Percentiles rank a stretch among this genome's conserved stretches.
These are phyloP conservation scores for Fragum whitleyi DNA, from an alignment of 2,888 invertebrate genomes.

Conservation along the genomic window DNA sequence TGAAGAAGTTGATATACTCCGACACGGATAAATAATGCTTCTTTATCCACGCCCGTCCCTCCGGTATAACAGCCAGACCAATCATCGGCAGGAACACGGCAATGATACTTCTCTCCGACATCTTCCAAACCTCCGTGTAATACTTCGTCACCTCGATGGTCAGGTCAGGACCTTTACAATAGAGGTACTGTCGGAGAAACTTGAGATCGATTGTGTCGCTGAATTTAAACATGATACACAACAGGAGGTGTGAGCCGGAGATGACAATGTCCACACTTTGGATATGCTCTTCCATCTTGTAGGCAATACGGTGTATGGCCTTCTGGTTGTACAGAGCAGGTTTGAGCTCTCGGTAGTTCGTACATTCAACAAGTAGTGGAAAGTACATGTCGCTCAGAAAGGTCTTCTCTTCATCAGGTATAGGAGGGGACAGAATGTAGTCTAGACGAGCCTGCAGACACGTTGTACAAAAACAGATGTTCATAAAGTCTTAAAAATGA, in stretches of 20 bases:
- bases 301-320: slow-evolving; percentile 62
- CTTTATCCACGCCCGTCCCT: slow-evolving; percentile 75
- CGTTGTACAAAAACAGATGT: no score
- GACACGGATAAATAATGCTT: slow-evolving; percentile 67
- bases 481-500: no score
- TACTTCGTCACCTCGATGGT: slow-evolving; percentile 66
- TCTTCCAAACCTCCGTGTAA: slow-evolving; percentile 54
- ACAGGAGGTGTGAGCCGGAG: slow-evolving; percentile 56
- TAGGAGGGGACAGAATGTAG: slow-evolving; percentile 44
- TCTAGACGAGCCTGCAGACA: slow-evolving; percentile 18
- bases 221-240: slow-evolving; percentile 67
- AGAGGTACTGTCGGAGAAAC: slow-evolving; percentile 72
- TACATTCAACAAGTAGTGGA: slow-evolving; percentile 59
- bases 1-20: slow-evolving; percentile 54
- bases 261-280: slow-evolving; percentile 53
- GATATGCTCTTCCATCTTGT: slow-evolving; percentile 53
- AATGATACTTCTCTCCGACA: slow-evolving; percentile 44
- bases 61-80: slow-evolving; percentile 66
- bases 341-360: slow-evolving; percentile 47
- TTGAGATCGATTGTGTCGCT: slow-evolving; percentile 64
- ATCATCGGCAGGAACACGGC: slow-evolving; percentile 73
- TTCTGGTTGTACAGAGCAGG: slow-evolving; percentile 65
- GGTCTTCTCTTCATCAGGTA: slow-evolving; percentile 45
- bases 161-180: slow-evolving; percentile 71
- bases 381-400: slow-evolving; percentile 47